Evolutionary conservation across 1,140 invertebrate species (phyloP).

Genomic region (Trichomalopsis sarcophagae): DNA sequence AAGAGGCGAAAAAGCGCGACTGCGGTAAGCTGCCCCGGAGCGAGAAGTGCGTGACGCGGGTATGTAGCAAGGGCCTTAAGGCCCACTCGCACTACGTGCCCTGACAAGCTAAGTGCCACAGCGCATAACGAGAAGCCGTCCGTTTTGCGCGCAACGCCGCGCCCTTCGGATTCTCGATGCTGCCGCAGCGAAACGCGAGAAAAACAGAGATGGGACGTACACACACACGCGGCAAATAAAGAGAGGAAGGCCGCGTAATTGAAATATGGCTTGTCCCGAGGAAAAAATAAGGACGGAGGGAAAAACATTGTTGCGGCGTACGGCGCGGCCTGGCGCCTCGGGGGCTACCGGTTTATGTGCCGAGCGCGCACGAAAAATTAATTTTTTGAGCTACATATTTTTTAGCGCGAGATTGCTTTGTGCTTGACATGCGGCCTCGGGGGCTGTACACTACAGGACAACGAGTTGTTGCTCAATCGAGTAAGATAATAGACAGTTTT

Average conservation of each 20-base stretch:
- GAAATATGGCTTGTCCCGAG: slow-evolving; percentile 28
- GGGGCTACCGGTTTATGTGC: neutral
- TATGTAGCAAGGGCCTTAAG: slow-evolving; percentile 63
- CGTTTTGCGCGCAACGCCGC: neutral
- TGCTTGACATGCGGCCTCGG: too few relatives aligned
- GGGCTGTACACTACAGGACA: too few relatives aligned
- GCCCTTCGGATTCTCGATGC: neutral
- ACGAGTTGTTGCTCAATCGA: too few relatives aligned
- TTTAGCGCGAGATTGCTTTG: too few relatives aligned
- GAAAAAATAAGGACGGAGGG: neutral
- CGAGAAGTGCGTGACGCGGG: slow-evolving; percentile 58
- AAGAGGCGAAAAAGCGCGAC: neutral
- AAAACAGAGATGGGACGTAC: neutral
- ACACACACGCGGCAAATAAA: neutral
- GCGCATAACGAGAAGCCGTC: neutral
- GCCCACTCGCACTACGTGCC: slow-evolving; percentile 57
- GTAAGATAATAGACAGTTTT: too few relatives aligned
- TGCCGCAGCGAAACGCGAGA: neutral
- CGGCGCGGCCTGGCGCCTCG: neutral
- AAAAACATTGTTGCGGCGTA: neutral
- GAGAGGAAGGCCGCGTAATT: slow-evolving; percentile 10
- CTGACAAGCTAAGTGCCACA: slow-evolving; percentile 59
- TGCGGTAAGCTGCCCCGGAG: neutral
- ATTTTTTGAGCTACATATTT: too few relatives aligned
- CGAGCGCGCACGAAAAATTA: neutral